phyloP scores from a whole-genome alignment of 2,888 invertebrate genomes.

The Stictocephala bisonia region DNA sequence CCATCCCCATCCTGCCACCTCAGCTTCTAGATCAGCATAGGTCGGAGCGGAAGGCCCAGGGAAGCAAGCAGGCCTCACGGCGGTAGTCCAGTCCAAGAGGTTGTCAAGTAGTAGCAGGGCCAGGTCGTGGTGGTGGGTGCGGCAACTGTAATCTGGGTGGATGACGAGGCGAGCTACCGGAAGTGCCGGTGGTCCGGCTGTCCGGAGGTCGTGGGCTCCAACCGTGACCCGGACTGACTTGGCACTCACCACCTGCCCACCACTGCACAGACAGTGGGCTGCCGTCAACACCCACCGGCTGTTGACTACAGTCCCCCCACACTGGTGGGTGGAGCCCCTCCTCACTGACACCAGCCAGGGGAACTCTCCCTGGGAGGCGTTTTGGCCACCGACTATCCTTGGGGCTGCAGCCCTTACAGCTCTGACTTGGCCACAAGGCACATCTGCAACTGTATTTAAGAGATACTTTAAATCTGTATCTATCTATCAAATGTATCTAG shows the following conservation, averaged over 20 bases:
- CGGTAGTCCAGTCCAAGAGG: slow-evolving; percentile 75
- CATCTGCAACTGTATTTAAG: slow-evolving; percentile 78
- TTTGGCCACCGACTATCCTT: slow-evolving; percentile 79
- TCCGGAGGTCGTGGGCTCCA: slow-evolving; percentile 75
- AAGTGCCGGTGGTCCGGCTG: slow-evolving; percentile 63
- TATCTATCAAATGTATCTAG: too few relatives aligned
- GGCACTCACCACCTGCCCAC: slow-evolving; percentile 72
- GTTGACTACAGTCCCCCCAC: slow-evolving; percentile 81
- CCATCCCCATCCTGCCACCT: slow-evolving; percentile 90
- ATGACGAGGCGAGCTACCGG: slow-evolving; percentile 70
- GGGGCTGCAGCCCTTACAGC: slow-evolving; percentile 66
- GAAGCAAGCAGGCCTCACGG: slow-evolving; percentile 82
- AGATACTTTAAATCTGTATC: too few relatives aligned
- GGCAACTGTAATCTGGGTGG: slow-evolving; percentile 81
- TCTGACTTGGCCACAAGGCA: too few relatives aligned
- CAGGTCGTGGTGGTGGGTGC: slow-evolving; percentile 66
- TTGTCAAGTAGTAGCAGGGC: slow-evolving; percentile 79
- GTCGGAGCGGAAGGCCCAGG: slow-evolving; percentile 64
- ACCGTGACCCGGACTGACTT: slow-evolving; percentile 75
- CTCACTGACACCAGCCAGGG: slow-evolving; percentile 86
- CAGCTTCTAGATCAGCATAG: slow-evolving; percentile 62
- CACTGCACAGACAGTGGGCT: slow-evolving; percentile 85
- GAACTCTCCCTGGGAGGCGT: slow-evolving; percentile 78
- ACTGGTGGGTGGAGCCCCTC: slow-evolving; percentile 83
- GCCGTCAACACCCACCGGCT: slow-evolving; percentile 82